A percentile compares a stretch with the other conserved stretches of the same genome.
These are phyloP conservation scores for Enteromius argenteus DNA, from an alignment of 2,797 vertebrate genomes.

Conservation along the genomic window DNA sequence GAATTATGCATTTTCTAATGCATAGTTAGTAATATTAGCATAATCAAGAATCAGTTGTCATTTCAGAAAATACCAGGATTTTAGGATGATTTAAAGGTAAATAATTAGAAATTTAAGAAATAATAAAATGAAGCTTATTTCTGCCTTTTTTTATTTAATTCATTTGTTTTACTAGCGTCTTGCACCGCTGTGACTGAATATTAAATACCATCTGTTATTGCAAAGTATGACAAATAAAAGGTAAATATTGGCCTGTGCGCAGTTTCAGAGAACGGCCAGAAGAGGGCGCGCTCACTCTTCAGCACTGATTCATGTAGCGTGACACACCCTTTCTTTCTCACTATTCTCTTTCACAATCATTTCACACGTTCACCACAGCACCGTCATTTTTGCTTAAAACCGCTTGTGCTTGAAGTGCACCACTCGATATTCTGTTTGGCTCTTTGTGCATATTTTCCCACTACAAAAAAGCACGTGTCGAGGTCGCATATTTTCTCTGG, in stretches of 20 bases:
- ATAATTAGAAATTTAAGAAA: background rate
- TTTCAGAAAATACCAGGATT: background rate
- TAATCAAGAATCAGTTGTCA: no score
- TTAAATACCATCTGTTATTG: background rate
- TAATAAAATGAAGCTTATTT: background rate
- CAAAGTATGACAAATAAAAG: background rate
- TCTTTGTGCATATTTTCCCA: background rate
- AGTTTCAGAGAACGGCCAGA: conserved; percentile 20
- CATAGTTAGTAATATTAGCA: no score
- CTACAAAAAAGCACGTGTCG: background rate
- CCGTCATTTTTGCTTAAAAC: background rate
- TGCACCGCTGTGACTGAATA: background rate
- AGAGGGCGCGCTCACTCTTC: conserved; percentile 39
- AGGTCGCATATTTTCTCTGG: background rate
- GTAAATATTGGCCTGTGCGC: background rate
- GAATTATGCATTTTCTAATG: background rate
- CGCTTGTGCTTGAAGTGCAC: background rate
- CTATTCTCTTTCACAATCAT: background rate
- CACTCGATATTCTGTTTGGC: background rate
- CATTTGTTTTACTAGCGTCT: background rate
- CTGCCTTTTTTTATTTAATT: background rate
- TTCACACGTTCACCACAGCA: background rate
- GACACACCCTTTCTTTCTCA: conserved; percentile 49
- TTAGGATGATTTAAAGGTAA: background rate
- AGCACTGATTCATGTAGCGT: background rate